phyloP scores from a whole-genome alignment of 1,140 invertebrate species.

The Trichonephila clavipes region DNA sequence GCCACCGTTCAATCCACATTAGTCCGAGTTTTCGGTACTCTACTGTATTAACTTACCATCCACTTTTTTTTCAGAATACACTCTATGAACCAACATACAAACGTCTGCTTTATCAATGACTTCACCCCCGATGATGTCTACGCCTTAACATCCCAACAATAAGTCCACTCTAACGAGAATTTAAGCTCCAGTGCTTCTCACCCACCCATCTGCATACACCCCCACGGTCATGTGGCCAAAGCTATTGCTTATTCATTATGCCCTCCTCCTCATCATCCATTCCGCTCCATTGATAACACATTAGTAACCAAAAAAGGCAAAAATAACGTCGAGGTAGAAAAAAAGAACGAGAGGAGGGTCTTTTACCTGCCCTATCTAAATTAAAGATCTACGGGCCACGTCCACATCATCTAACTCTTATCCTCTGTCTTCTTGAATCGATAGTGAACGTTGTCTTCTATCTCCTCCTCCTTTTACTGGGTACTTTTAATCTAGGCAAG shows the following conservation, averaged over 20 bases:
- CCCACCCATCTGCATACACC: background rate
- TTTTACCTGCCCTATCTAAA: conserved; percentile 70
- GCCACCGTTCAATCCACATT: too few species aligned
- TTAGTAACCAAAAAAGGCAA: conserved; percentile 41
- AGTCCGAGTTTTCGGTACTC: too few species aligned
- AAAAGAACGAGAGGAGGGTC: background rate
- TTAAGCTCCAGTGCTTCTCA: conserved; percentile 1
- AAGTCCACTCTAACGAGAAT: conserved; percentile 34
- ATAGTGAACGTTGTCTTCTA: background rate
- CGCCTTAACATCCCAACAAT: conserved; percentile 1
- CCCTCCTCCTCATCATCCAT: conserved; percentile 23
- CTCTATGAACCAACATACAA: background rate
- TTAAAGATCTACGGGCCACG: conserved; percentile 58
- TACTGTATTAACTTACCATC: too few species aligned
- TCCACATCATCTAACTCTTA: conserved; percentile 38
- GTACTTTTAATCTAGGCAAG: conserved; percentile 30
- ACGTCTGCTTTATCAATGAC: background rate
- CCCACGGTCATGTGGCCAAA: background rate
- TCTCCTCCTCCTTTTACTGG: background rate
- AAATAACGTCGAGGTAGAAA: background rate
- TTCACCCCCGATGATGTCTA: background rate
- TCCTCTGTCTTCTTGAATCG: conserved; percentile 46
- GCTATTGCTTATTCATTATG: conserved; percentile 66
- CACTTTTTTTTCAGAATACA: background rate
- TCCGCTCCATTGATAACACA: conserved; percentile 69